Percentiles rank a stretch among this genome's conserved stretches.
Conservation (phyloP, 2,113 vertebrate genomes). For the Mus pahari region DNA sequence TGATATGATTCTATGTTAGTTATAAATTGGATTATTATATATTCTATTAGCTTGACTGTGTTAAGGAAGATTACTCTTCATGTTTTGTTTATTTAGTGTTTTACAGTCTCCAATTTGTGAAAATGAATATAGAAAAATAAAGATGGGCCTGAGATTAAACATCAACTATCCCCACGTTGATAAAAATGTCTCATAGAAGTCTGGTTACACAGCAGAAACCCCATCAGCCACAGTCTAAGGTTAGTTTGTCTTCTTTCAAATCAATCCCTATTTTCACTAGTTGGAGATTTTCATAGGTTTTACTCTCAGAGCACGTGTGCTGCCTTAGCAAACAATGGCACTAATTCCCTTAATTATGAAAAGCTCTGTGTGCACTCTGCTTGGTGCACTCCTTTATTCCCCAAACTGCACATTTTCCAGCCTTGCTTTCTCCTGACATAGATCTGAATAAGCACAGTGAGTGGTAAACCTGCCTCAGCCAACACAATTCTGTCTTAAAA, state of each 20-base stretch:
- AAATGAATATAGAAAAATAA: not conserved
- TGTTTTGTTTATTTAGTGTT: not conserved
- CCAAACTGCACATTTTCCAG: not conserved
- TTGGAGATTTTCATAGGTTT: not conserved
- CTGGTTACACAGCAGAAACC: too few relatives aligned
- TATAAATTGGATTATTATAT: not conserved
- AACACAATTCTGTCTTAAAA: not conserved
- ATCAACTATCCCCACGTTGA: not conserved
- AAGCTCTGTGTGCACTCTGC: not conserved
- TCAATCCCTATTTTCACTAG: not conserved
- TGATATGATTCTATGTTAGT: not conserved
- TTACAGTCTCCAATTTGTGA: not conserved
- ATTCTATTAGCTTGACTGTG: not conserved
- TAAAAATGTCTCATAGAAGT: not conserved
- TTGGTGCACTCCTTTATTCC: not conserved
- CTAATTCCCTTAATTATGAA: not conserved
- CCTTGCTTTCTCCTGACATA: not conserved
- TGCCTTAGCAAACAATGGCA: not conserved
- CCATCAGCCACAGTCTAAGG: not conserved
- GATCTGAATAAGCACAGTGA: not conserved
- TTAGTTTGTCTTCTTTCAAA: constrained; percentile 8
- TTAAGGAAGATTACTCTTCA: not conserved
- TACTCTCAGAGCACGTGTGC: not conserved
- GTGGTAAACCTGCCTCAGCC: not conserved
- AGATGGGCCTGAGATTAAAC: not conserved